Evolutionary conservation across 2,888 invertebrate species (phyloP).

Genomic region (Dugesia japonica): DNA sequence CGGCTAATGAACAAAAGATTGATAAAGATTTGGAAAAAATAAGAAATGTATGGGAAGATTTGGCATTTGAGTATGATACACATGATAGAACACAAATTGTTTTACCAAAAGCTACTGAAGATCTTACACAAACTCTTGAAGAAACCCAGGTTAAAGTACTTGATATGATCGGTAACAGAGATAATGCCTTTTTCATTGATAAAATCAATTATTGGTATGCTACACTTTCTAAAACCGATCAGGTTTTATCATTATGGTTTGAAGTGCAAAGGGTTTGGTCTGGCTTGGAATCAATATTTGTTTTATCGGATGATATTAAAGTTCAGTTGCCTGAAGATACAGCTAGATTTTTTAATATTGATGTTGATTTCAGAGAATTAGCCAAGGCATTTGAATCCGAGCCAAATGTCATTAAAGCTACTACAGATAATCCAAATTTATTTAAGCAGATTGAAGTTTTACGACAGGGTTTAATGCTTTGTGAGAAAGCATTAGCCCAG

Average conservation of each 20-base stretch:
- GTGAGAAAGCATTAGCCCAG: constrained; percentile 86
- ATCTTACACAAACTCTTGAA: constrained; percentile 83
- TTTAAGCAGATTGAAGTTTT: constrained; percentile 63
- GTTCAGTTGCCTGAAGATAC: constrained; percentile 83
- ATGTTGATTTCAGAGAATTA: constrained; percentile 62
- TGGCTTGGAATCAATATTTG: constrained; percentile 86
- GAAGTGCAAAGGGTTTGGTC: constrained; percentile 93
- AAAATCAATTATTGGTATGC: constrained; percentile 86
- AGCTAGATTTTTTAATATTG: constrained; percentile 72
- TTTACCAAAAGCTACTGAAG: constrained; percentile 73
- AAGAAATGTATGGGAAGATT: constrained; percentile 72
- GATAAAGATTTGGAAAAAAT: constrained; percentile 78
- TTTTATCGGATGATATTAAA: constrained; percentile 87
- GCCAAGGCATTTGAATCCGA: constrained; percentile 63
- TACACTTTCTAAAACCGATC: constrained; percentile 75
- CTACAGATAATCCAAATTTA: constrained; percentile 63
- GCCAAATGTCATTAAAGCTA: constrained; percentile 74
- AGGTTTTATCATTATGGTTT: constrained; percentile 59
- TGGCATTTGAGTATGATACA: constrained; percentile 69
- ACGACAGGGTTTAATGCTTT: constrained; percentile 69
- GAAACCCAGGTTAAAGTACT: constrained; percentile 88
- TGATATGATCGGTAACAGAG: constrained; percentile 90
- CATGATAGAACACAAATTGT: constrained; percentile 72
- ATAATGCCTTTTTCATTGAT: constrained; percentile 79
- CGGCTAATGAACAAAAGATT: constrained; percentile 95